A percentile compares a stretch with the other conserved stretches of the same genome.
phyloP scores from a whole-genome alignment of 2,888 invertebrate genomes.

The Stomorhina lunata region DNA sequence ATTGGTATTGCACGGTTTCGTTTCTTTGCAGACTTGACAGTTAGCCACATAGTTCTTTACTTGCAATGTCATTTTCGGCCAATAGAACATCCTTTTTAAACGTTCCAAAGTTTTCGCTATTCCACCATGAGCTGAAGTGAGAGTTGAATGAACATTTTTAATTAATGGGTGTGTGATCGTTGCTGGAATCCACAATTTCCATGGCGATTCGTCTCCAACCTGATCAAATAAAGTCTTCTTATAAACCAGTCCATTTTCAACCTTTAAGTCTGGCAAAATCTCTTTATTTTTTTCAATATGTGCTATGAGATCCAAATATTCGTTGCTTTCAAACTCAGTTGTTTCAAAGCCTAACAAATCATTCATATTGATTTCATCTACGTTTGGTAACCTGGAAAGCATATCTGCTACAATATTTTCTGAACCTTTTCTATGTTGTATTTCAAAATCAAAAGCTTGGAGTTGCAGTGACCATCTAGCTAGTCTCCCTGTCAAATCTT shows the following conservation, averaged over 20 bases:
- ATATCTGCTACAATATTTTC: too few relatives aligned
- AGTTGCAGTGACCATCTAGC: constrained; percentile 38
- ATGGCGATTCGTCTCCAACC: too few relatives aligned
- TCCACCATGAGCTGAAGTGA: background rate
- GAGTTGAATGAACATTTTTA: background rate
- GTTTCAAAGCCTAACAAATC: constrained; percentile 1
- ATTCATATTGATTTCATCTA: background rate
- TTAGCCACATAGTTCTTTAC: background rate
- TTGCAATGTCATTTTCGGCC: background rate
- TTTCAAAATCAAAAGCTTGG: constrained; percentile 35
- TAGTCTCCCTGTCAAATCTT: background rate
- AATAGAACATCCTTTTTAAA: background rate
- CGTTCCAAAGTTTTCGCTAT: background rate
- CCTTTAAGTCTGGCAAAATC: too few relatives aligned
- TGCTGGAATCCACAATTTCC: too few relatives aligned
- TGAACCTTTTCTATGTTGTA: too few relatives aligned
- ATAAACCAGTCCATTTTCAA: too few relatives aligned
- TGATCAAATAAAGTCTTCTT: too few relatives aligned
- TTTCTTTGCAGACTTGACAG: background rate
- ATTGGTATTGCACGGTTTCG: background rate
- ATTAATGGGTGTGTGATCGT: too few relatives aligned
- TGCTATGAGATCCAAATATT: background rate
- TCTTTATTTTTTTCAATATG: too few relatives aligned
- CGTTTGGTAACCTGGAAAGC: background rate
- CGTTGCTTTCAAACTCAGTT: background rate